A percentile compares a stretch with the other conserved stretches of the same genome.
phyloP scores from a whole-genome alignment of 2,888 invertebrate genomes.

The Drosophila barbarae region DNA sequence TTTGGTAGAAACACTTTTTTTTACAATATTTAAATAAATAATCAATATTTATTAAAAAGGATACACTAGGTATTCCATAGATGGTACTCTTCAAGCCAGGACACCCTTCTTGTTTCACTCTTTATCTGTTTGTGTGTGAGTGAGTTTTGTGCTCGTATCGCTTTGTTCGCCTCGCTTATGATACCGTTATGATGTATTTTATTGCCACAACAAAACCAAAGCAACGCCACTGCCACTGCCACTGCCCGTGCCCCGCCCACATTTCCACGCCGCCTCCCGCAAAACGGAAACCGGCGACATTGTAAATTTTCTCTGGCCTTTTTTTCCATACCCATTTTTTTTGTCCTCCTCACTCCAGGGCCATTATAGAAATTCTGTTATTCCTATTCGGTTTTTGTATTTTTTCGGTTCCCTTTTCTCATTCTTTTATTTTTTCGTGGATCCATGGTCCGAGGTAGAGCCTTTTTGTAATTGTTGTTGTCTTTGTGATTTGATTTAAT shows the following conservation, averaged over 20 bases:
- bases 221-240: conserved; percentile 24
- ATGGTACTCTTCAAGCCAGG: too few species aligned
- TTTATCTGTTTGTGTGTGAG: conserved; percentile 37
- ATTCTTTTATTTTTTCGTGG: conserved; percentile 10
- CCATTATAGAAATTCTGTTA: conserved; percentile 51
- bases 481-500: conserved; percentile 73
- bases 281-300: conserved; percentile 74
- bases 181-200: conserved; percentile 76
- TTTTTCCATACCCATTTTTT: conserved; percentile 19
- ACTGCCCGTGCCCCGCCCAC: conserved; percentile 4
- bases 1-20: too few species aligned
- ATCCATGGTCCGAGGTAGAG: conserved; percentile 47
- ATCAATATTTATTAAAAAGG: too few species aligned
- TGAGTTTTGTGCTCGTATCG: conserved; percentile 57
- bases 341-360: conserved; percentile 16
- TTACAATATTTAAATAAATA: too few species aligned
- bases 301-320: conserved; percentile 66
- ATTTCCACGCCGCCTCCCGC: neutral
- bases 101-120: conserved; percentile 13
- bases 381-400: conserved; percentile 39
- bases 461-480: conserved; percentile 69
- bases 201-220: conserved; percentile 72
- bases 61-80: neutral
- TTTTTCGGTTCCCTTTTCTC: conserved; percentile 32
- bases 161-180: conserved; percentile 75